A percentile compares a stretch with the other conserved stretches of the same genome.
phyloP scores from a whole-genome alignment of 2,797 vertebrate species.

The Nannoperca australis region DNA sequence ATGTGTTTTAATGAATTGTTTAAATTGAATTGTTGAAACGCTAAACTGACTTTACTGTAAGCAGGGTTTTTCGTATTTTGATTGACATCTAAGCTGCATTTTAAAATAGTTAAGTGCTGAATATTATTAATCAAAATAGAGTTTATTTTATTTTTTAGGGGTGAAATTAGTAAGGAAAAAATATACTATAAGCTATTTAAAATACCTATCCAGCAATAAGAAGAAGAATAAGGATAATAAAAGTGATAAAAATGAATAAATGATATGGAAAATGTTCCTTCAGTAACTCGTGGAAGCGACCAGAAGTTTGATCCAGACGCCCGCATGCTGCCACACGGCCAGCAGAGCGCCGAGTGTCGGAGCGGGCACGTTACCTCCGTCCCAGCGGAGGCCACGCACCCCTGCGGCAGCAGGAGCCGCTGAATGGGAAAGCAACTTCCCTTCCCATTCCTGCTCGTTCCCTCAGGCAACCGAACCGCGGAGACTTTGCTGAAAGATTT shows the following conservation, averaged over 20 bases:
- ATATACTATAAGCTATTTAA: background rate
- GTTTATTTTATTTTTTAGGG: background rate
- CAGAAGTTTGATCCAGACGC: slow-evolving; percentile 40
- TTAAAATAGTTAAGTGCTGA: background rate
- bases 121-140: background rate
- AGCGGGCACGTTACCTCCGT: slow-evolving; percentile 47
- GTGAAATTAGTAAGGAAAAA: background rate
- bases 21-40: background rate
- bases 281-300: background rate
- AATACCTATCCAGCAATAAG: background rate
- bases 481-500: background rate
- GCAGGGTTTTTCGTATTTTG: background rate
- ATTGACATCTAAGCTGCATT: background rate
- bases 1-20: background rate
- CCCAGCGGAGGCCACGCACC: slow-evolving; percentile 65
- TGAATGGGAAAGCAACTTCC: slow-evolving; percentile 49
- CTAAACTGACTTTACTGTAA: background rate
- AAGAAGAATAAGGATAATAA: background rate
- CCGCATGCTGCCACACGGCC: slow-evolving; percentile 73
- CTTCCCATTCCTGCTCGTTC: slow-evolving; percentile 49
- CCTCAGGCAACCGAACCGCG: slow-evolving; percentile 48
- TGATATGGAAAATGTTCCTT: background rate
- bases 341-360: slow-evolving; percentile 59
- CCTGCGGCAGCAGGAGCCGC: slow-evolving; percentile 52
- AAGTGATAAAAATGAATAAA: background rate